Base-by-base conservation (phyloP, 2,888 invertebrate genomes). In the Epirrhoe tristata region DNA sequence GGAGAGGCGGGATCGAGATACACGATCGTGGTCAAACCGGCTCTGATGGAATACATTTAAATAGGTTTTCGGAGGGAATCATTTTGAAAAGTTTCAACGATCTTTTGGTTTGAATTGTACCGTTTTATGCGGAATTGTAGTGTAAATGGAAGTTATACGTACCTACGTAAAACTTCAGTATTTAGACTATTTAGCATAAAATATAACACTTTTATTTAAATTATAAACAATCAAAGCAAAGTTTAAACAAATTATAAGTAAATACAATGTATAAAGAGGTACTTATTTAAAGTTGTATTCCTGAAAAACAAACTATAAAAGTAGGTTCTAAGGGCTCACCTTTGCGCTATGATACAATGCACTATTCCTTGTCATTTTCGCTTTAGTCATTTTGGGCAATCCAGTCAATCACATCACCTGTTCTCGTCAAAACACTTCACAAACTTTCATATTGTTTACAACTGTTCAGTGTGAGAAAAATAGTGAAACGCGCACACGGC, bases 331-430 rank as follows among this genome's bases (percentile, higher is more conserved):
- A 78, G 78, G 81, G 81, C 92, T 93, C 85, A 96, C 96, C 96
- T 96, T 96, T 62, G 96, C 96, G 81, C 96, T 95, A 89, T 96
- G 96, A 87, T 95, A 96, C 67, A 96, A 94, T 74, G 96, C 96
- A 82, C 94, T 95, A 71, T 93, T 94, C 80, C 93, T 84, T 63
- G 92, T 93, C 76, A 86, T 84, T 84, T 95, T 95, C 67, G 94
- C 93, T 86, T 95, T 95, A 77, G 95, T 95, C 95, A 95, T 95
- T 72, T 74, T 84, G 73, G 67, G 73, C 73, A 85, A 86, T 86
- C 89, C 88, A 70, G 75, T 75, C 71, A 74, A 70, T 83, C 85
- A 86, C 71, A 76, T 75, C 89, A 89, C 86, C n/a, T 85, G 86
- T 86, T 86, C 80, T 77, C 82, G 85, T 84, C 88, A 86, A 86